Percentiles rank a stretch among this genome's conserved stretches.
Evolutionary conservation across 1,140 invertebrate species (phyloP).

Genomic region (Drosophila teissieri): DNA sequence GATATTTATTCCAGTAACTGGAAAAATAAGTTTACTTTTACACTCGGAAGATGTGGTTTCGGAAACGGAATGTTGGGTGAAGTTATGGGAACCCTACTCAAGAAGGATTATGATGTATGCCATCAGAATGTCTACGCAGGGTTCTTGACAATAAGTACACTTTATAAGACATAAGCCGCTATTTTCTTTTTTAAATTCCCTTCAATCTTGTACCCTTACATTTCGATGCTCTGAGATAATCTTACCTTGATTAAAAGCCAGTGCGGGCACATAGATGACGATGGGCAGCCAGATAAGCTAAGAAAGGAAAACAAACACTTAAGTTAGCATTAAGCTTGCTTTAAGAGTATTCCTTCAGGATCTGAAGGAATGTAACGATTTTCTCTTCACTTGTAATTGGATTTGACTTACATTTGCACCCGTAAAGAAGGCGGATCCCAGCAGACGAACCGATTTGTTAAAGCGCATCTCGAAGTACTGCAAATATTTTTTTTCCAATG

Average conservation of each 20-base stretch:
- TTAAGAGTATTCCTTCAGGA: neutral
- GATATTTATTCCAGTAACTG: constrained; percentile 94
- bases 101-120: neutral
- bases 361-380: neutral
- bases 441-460: constrained; percentile 88
- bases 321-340: neutral
- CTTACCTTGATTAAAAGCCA: constrained; percentile 94
- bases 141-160: neutral
- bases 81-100: too few relatives aligned
- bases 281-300: constrained; percentile 95
- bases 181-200: neutral
- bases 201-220: neutral
- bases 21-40: constrained; percentile 43
- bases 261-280: constrained; percentile 95
- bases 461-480: constrained; percentile 94
- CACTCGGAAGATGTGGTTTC: too few relatives aligned
- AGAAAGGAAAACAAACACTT: constrained; percentile 2
- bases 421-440: constrained; percentile 90
- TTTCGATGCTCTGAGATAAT: neutral
- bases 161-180: neutral
- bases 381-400: neutral
- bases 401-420: constrained; percentile 88
- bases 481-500: constrained; percentile 58
- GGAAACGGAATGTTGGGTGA: too few relatives aligned
- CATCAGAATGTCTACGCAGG: neutral